phyloP scores from a whole-genome alignment of 2,797 vertebrate species.

The Enteromius anoplus region DNA sequence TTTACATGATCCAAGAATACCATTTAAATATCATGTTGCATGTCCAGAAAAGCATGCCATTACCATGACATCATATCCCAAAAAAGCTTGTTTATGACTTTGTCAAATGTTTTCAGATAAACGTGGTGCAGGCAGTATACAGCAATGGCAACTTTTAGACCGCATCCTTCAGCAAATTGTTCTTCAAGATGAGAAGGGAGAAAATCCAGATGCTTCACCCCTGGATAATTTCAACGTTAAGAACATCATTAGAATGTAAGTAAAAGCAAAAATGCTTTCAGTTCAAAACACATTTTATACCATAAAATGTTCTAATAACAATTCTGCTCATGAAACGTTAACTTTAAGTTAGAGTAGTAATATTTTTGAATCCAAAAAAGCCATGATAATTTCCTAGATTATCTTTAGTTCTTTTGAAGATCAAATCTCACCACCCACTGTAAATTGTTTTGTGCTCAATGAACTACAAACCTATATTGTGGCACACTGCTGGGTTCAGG shows the following conservation, averaged over 20 bases:
- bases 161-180: slow-evolving; percentile 96
- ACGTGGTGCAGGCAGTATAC: slow-evolving; percentile 84
- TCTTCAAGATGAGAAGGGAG: slow-evolving; percentile 92
- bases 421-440: slow-evolving; percentile 54
- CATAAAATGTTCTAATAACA: background rate
- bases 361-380: background rate
- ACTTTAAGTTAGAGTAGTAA: background rate
- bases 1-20: background rate
- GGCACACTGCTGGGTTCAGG: background rate
- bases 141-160: slow-evolving; percentile 97
- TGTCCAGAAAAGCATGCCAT: background rate
- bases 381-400: slow-evolving; percentile 41
- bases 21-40: background rate
- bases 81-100: background rate
- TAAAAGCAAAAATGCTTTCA: slow-evolving; percentile 13
- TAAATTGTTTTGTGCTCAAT: slow-evolving; percentile 20
- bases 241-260: slow-evolving; percentile 97
- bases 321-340: background rate
- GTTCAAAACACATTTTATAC: background rate
- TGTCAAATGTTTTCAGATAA: slow-evolving; percentile 79
- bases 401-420: slow-evolving; percentile 48
- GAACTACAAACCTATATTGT: slow-evolving; percentile 1
- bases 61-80: background rate
- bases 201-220: slow-evolving; percentile 89
- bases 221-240: slow-evolving; percentile 96